phyloP scores from a whole-genome alignment of 2,888 invertebrate genomes.

The Holacanthella duospinosa region DNA sequence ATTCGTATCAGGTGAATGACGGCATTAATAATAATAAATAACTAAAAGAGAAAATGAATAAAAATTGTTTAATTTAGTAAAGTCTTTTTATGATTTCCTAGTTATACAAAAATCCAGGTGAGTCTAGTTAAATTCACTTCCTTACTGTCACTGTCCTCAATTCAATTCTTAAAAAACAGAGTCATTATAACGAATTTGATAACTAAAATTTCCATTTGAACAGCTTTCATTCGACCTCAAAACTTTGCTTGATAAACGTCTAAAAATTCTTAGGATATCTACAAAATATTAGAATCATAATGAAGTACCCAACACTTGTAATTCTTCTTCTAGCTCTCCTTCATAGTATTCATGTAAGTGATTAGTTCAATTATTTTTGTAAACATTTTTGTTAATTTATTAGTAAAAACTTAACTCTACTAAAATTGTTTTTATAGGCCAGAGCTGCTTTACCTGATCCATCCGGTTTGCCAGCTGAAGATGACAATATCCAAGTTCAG shows the following conservation, averaged over 20 bases:
- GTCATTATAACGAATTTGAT: too few relatives aligned
- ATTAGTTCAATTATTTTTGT: background rate
- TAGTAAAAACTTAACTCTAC: too few relatives aligned
- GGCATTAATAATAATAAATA: too few relatives aligned
- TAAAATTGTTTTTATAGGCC: background rate
- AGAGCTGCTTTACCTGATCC: too few relatives aligned
- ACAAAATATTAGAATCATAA: background rate
- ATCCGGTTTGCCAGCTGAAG: too few relatives aligned
- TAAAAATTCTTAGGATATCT: background rate
- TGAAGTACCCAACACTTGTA: background rate
- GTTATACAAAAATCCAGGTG: too few relatives aligned
- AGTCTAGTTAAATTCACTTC: background rate
- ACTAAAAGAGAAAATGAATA: too few relatives aligned
- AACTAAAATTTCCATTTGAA: background rate
- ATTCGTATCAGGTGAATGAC: too few relatives aligned
- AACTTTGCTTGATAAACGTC: background rate
- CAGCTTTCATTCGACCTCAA: background rate
- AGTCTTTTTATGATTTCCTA: too few relatives aligned
- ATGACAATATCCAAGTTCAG: too few relatives aligned
- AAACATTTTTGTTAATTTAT: too few relatives aligned
- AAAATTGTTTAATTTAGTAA: too few relatives aligned
- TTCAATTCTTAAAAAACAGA: background rate
- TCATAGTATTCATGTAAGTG: background rate
- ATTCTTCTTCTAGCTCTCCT: background rate
- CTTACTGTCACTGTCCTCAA: background rate